Conservation (phyloP, 2,797 vertebrate genomes). For the Myotis pilosus region DNA sequence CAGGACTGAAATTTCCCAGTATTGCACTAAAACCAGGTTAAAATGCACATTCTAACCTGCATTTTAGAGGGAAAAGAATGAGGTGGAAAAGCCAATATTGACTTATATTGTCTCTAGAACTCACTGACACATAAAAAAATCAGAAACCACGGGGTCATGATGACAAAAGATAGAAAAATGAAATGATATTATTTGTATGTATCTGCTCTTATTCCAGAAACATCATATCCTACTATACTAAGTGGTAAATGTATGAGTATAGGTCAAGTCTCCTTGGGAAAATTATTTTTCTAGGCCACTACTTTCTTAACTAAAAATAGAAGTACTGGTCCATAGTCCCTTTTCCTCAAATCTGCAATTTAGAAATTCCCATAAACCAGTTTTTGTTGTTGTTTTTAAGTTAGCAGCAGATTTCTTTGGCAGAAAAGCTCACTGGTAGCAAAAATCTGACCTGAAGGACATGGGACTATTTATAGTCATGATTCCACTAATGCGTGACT, state of each 20-base stretch:
- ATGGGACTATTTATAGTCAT: constrained; percentile 17
- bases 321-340: not conserved
- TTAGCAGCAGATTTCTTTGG: not conserved
- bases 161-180: not conserved
- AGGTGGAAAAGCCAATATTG: not conserved
- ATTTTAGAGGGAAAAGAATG: not conserved
- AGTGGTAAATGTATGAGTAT: not conserved
- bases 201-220: not conserved
- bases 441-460: constrained; percentile 47
- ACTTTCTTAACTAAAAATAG: not conserved
- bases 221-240: not conserved
- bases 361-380: not conserved
- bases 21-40: not conserved
- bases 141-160: not conserved
- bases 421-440: not conserved
- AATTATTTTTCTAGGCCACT: not conserved
- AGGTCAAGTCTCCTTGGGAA: not conserved
- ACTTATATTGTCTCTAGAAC: not conserved
- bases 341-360: constrained; percentile 3
- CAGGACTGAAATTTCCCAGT: not conserved
- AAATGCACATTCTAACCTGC: not conserved
- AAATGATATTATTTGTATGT: not conserved
- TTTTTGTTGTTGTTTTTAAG: not conserved
- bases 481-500: not conserved
- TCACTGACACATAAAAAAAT: not conserved